Evolutionary conservation across 2,113 vertebrate species (phyloP), one percentile per base, ranked within the genome.

Genomic region (Raja brachyura): DNA sequence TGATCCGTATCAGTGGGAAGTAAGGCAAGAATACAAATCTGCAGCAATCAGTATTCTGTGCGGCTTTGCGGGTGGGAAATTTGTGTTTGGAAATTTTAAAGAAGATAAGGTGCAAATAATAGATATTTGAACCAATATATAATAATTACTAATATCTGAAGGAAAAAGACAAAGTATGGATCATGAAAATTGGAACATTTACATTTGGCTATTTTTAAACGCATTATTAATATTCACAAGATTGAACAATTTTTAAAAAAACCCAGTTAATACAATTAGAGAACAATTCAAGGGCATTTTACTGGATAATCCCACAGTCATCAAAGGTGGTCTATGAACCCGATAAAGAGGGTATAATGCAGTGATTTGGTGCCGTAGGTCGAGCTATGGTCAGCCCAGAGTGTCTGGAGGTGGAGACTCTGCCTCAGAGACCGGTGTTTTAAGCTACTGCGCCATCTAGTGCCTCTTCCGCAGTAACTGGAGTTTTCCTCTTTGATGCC

Each of bases 381-480:
- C 4, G 10, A 68, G 16, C 31, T 90, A 11, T 5, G 56, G 7
- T 14, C 10, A 25, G 68, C 28, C 22, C 1, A 25, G 68, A 92
- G 66, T 25, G 33, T 68, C 90, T 88, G 11, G 90, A 92, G 63
- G 4, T 73, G 31, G 25, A 9, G 68, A 20, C 66, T 5, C 68
- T 54, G 20, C 31, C 18, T 70, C 31, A 73, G 68, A 92, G 20
- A 54, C 22, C 48, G 33, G 20, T 92, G 66, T n/a, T 68, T 92
- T 70, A 92, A 92, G 39, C 90, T 22, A 8, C 90, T 54, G n/a
- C 90, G 68, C 90, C 90, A 92, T 92, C 90, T 92, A 92, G 90
- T 92, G 90, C 33, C 16, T 3, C 66, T 74, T 92, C 33, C 22
- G 68, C 68, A 73, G 68, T 10, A 90, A 70, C 63, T 39, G 31